These are phyloP conservation scores for Cynaeus angustus DNA, from an alignment of 2,888 invertebrate genomes.

Conservation along the genomic window DNA sequence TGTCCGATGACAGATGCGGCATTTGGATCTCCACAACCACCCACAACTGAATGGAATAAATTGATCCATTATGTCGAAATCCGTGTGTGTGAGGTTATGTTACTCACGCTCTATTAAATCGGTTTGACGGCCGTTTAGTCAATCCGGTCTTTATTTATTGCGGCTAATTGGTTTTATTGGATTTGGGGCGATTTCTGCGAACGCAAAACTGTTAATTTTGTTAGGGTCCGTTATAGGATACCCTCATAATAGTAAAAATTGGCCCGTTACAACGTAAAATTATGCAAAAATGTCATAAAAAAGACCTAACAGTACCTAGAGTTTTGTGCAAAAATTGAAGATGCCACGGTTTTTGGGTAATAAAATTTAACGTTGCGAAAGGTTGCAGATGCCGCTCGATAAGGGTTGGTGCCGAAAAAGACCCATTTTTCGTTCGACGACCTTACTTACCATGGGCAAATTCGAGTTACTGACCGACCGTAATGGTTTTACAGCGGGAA, in stretches of 20 bases:
- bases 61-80: constrained; percentile 60
- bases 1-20: constrained; percentile 68
- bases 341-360: constrained; percentile 17
- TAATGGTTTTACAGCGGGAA: constrained; percentile 49
- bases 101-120: constrained; percentile 66
- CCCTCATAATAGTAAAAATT: constrained; percentile 9
- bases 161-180: constrained; percentile 57
- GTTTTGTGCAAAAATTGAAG: constrained; percentile 42
- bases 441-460: constrained; percentile 5
- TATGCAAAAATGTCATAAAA: constrained; percentile 40
- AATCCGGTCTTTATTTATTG: constrained; percentile 61
- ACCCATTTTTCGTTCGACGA: constrained; percentile 43
- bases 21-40: constrained; percentile 61
- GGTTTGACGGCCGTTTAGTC: constrained; percentile 61
- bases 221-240: constrained; percentile 26
- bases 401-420: constrained; percentile 35
- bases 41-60: constrained; percentile 63
- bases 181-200: constrained; percentile 52
- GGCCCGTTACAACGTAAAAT: constrained; percentile 32
- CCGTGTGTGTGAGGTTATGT: constrained; percentile 58
- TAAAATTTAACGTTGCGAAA: constrained; percentile 38
- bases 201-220: constrained; percentile 17
- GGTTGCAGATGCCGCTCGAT: constrained; percentile 9
- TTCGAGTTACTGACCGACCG: constrained; percentile 32
- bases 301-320: constrained; percentile 28